These are phyloP conservation scores for Psittacula cyanocephala DNA, from an alignment of 2,113 vertebrate species.

Conservation along the genomic window DNA sequence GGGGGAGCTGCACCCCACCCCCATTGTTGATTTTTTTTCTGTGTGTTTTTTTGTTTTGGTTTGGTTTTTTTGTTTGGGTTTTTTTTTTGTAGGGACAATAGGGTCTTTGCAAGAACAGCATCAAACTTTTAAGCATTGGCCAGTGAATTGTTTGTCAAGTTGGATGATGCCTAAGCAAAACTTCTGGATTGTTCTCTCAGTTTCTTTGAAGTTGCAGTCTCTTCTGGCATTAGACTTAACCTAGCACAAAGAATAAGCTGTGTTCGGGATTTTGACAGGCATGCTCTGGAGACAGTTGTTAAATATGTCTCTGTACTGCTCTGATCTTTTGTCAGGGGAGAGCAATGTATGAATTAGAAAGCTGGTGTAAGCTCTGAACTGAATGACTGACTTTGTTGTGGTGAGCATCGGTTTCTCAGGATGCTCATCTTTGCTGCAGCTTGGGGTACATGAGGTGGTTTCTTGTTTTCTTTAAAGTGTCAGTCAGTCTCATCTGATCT, in stretches of 20 bases:
- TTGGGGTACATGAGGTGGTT: background rate
- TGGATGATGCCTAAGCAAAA: background rate
- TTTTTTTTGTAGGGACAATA: background rate
- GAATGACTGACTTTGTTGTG: background rate
- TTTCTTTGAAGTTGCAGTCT: background rate
- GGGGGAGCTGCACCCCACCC: too few relatives aligned
- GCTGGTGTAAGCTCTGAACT: background rate
- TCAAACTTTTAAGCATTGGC: background rate
- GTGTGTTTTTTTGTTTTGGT: background rate
- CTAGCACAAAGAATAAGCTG: background rate
- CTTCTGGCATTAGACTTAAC: background rate
- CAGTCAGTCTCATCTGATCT: background rate
- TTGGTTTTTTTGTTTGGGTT: background rate
- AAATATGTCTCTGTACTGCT: background rate
- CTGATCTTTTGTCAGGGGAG: background rate
- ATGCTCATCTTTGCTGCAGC: background rate
- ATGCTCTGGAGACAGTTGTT: background rate
- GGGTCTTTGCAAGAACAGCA: background rate
- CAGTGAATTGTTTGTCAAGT: background rate
- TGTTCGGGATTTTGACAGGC: background rate
- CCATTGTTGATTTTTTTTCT: too few relatives aligned
- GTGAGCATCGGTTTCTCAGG: background rate
- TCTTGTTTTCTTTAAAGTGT: background rate
- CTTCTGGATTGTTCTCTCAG: background rate
- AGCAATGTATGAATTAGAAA: background rate